Conservation (phyloP, 2,797 vertebrate genomes). For the Poeciliopsis turneri region DNA sequence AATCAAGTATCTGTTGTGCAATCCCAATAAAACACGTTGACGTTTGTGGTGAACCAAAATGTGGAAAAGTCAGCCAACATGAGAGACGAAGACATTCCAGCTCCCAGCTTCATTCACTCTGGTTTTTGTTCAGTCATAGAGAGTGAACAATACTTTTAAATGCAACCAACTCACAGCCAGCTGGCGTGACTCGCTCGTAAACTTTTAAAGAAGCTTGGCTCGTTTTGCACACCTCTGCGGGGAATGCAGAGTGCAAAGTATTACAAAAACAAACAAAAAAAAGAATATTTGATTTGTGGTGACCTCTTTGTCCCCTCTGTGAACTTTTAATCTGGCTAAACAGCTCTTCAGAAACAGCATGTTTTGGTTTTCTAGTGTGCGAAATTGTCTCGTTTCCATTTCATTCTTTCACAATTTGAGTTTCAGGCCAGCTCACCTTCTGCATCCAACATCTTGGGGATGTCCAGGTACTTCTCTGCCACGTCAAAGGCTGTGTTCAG, state of each 20-base stretch:
- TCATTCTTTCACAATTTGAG: background rate
- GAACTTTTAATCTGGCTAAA: conserved; percentile 3
- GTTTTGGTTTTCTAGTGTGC: conserved; percentile 5
- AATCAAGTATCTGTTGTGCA: too few relatives aligned
- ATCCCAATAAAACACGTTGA: background rate
- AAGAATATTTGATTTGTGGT: background rate
- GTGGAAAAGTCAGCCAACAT: background rate
- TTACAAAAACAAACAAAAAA: background rate
- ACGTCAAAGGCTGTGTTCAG: conserved; percentile 95
- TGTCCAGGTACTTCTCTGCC: conserved; percentile 94
- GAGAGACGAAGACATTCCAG: background rate
- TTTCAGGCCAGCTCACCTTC: conserved; percentile 83
- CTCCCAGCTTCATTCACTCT: background rate
- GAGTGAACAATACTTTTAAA: background rate
- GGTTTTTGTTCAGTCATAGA: background rate
- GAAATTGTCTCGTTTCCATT: background rate
- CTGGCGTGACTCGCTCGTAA: background rate
- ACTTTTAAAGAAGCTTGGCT: background rate
- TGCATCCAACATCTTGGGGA: conserved; percentile 96
- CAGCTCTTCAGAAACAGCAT: conserved; percentile 1
- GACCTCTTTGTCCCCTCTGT: background rate
- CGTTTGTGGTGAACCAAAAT: background rate
- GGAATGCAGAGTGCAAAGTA: background rate
- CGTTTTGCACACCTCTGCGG: background rate
- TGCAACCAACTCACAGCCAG: background rate